phyloP scores from a whole-genome alignment of 2,113 vertebrate species.

The Oncorhynchus nerka region DNA sequence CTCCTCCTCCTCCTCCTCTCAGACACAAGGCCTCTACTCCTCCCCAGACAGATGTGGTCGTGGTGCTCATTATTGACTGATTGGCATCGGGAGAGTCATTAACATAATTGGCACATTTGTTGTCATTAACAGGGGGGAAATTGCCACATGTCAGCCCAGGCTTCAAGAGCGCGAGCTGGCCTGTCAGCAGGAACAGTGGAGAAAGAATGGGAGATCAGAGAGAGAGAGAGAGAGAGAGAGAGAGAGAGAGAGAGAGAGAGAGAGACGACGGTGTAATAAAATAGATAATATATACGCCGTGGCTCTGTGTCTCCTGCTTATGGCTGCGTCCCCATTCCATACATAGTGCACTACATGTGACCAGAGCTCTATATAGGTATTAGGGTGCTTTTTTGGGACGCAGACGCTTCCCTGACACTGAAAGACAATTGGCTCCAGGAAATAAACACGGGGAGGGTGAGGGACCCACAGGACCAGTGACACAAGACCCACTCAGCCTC shows the following conservation, averaged over 20 bases:
- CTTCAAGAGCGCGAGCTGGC: slow-evolving; percentile 58
- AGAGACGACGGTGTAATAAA: neutral
- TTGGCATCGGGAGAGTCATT: slow-evolving; percentile 81
- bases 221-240: neutral
- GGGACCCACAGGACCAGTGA: neutral
- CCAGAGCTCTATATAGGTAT: too few relatives aligned
- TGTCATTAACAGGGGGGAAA: slow-evolving; percentile 81
- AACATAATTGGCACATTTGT: slow-evolving; percentile 86
- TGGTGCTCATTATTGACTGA: slow-evolving; percentile 82
- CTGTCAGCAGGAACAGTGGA: slow-evolving; percentile 32
- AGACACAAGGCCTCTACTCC: neutral
- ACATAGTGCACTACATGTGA: too few relatives aligned
- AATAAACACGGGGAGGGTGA: neutral
- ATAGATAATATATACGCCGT: neutral
- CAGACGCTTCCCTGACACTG: neutral
- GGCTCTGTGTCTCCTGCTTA: neutral
- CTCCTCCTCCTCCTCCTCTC: neutral
- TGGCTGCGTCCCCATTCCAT: too few relatives aligned
- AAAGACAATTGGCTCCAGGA: neutral
- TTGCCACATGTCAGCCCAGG: slow-evolving; percentile 71
- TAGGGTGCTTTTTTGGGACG: too few relatives aligned
- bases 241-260: neutral
- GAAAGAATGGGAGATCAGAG: slow-evolving; percentile 28
- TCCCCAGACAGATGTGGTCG: slow-evolving; percentile 77
- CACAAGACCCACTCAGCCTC: slow-evolving; percentile 27